Base-by-base conservation (phyloP, 2,888 invertebrate species). In the Zeuzera pyrina region DNA sequence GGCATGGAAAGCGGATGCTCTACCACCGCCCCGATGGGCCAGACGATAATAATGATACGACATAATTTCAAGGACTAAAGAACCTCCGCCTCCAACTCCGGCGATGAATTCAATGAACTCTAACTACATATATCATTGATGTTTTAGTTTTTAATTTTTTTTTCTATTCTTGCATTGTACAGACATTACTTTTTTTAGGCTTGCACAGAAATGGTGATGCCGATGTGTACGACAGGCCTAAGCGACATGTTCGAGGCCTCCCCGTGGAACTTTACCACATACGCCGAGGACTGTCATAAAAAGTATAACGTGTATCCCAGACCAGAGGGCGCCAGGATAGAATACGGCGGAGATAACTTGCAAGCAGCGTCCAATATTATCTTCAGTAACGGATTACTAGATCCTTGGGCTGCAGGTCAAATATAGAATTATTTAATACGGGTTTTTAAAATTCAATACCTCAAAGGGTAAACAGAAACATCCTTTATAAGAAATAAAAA, bases 201-300 rank as follows among this genome's bases (percentile, higher is more conserved):
- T 0, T 98, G 98, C 60, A 95, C 96, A 13, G 98, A 99, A 73
- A 96, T 98, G 93, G 91, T 97, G 37, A 96, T 97, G 94, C 98
- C 98, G 0, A 89, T 93, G 84, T 98, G 98, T 67, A 78, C 88
- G 5, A 88, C 88, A 43, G 93, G 91, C 23, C 69, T 83, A 1
- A 78, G 86, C 6, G 95, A 94, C 55, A 95, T 98, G 92, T 97
- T 96, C 62, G 92, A 92, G 54, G 86, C 88, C 1, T 41, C 55
- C 0, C 57, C 85, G 0, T 98, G 96, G 96, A 86, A 94, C 71
- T 85, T 90, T 31, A 85, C 87, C 1, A 49, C 71, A 12, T 92
- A 83, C 55, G 72, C 90, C 0, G 86, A 88, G 1, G 73, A 78
- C 0, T 99, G 98, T 66, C 81, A 85, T 39, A 83, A 87, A 47